A percentile compares a stretch with the other conserved stretches of the same genome.
These are phyloP conservation scores for Parotocinclus haroldoi DNA, from an alignment of 2,797 vertebrate species.

Conservation along the genomic window DNA sequence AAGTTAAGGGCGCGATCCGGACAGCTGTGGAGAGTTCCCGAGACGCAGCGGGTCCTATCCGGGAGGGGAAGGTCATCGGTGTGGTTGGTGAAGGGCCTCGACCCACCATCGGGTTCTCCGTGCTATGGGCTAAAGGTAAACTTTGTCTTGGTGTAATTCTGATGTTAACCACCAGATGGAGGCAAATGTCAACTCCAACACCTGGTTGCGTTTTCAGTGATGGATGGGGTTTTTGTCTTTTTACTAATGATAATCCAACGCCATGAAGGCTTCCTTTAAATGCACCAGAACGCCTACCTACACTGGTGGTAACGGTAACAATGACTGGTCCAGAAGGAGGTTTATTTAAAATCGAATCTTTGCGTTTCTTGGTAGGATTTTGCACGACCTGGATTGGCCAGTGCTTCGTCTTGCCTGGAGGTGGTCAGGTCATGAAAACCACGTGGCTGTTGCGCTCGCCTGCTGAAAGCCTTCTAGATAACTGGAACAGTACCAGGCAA, in stretches of 20 bases:
- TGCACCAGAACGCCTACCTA: too few species aligned
- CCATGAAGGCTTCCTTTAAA: too few species aligned
- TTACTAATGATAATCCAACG: too few species aligned
- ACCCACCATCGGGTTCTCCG: conserved; percentile 43
- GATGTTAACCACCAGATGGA: too few species aligned
- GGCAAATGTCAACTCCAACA: too few species aligned
- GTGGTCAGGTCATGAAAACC: conserved; percentile 40
- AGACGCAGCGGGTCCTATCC: conserved; percentile 26
- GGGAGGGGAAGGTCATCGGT: conserved; percentile 31
- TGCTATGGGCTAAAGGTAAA: conserved; percentile 42
- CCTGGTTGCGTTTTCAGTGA: too few species aligned
- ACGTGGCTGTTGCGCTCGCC: conserved; percentile 49
- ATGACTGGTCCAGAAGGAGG: too few species aligned
- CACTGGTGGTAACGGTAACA: too few species aligned
- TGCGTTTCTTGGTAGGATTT: conserved; percentile 30
- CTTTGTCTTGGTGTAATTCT: too few species aligned
- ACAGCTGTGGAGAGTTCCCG: conserved; percentile 37
- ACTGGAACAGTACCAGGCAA: conserved; percentile 52
- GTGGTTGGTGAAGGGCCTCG: conserved; percentile 34
- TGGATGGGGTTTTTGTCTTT: too few species aligned
- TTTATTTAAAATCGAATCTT: too few species aligned
- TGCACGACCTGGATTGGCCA: conserved; percentile 53
- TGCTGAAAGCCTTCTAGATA: conserved; percentile 12
- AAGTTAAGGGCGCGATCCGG: conserved; percentile 34
- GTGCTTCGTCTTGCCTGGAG: conserved; percentile 41